Percentiles rank a stretch among this genome's conserved stretches.
phyloP scores from a whole-genome alignment of 2,888 invertebrate genomes.

The Pterostichus madidus region DNA sequence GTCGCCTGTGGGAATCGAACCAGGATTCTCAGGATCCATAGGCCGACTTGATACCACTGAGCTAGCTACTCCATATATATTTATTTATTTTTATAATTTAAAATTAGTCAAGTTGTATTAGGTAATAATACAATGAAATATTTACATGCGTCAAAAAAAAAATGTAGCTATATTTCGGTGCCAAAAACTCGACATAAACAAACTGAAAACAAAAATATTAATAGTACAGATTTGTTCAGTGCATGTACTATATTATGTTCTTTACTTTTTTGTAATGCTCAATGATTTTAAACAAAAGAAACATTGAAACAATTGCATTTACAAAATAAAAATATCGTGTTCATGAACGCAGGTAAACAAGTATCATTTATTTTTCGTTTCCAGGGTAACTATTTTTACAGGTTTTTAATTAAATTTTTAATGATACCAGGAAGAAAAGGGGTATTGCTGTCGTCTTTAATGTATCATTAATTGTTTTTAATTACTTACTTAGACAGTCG shows the following conservation, averaged over 20 bases:
- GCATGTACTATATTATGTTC: too few relatives aligned
- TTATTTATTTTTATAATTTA: too few relatives aligned
- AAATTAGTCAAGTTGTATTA: background rate
- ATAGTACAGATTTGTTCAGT: slow-evolving; percentile 22
- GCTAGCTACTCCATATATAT: too few relatives aligned
- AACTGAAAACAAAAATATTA: background rate
- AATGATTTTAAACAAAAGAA: slow-evolving; percentile 1
- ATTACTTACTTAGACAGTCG: slow-evolving; percentile 40
- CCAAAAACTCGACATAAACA: too few relatives aligned
- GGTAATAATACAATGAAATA: background rate
- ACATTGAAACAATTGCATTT: background rate
- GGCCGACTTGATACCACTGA: too few relatives aligned
- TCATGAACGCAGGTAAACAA: background rate
- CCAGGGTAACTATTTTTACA: background rate
- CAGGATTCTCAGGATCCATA: too few relatives aligned
- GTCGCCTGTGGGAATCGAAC: too few relatives aligned
- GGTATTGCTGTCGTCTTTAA: background rate
- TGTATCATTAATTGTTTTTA: slow-evolving; percentile 42
- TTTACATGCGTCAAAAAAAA: background rate
- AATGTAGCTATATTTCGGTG: background rate
- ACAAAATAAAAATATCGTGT: background rate
- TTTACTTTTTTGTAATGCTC: background rate
- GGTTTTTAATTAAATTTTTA: slow-evolving; percentile 2
- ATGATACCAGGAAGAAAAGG: slow-evolving; percentile 15
- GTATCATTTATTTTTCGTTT: background rate